Conservation (phyloP, 2,888 invertebrate genomes). For the Tinea semifulvella region DNA sequence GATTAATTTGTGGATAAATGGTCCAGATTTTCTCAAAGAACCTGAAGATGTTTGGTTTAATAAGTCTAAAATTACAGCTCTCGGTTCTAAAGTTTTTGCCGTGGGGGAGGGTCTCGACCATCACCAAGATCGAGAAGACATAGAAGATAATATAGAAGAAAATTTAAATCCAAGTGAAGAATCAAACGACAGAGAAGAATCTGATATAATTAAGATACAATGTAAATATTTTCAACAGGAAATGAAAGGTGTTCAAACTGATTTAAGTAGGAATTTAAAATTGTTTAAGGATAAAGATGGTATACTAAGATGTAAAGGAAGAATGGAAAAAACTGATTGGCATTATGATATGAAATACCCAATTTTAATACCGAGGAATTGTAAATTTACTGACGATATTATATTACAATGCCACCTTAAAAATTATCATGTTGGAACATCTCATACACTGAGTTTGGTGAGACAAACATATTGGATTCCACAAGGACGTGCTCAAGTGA, state of each 20-base stretch:
- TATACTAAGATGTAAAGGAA: conserved; percentile 19
- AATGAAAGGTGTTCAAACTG: conserved; percentile 16
- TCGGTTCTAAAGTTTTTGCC: too few species aligned
- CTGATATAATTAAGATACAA: conserved; percentile 15
- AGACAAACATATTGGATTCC: conserved; percentile 20
- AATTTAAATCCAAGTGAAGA: too few species aligned
- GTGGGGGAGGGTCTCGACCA: too few species aligned
- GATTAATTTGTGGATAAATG: too few species aligned
- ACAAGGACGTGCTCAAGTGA: conserved; percentile 19
- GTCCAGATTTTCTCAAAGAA: too few species aligned
- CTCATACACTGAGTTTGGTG: conserved; percentile 19
- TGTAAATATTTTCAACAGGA: conserved; percentile 15
- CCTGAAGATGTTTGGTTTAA: too few species aligned
- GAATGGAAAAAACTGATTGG: conserved; percentile 14
- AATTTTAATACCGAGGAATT: conserved; percentile 17
- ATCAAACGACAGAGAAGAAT: too few species aligned
- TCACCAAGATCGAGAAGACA: too few species aligned
- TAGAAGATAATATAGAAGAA: too few species aligned
- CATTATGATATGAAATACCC: conserved; percentile 17
- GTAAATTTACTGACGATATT: conserved; percentile 16
- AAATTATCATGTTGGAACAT: conserved; percentile 20
- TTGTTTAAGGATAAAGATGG: conserved; percentile 18
- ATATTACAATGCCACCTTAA: conserved; percentile 17
- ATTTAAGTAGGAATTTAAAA: conserved; percentile 16
- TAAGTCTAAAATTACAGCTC: too few species aligned